Percentiles rank a stretch among this genome's conserved stretches.
phyloP scores from a whole-genome alignment of 2,888 invertebrate genomes.

The Ectemnius cavifrons region DNA sequence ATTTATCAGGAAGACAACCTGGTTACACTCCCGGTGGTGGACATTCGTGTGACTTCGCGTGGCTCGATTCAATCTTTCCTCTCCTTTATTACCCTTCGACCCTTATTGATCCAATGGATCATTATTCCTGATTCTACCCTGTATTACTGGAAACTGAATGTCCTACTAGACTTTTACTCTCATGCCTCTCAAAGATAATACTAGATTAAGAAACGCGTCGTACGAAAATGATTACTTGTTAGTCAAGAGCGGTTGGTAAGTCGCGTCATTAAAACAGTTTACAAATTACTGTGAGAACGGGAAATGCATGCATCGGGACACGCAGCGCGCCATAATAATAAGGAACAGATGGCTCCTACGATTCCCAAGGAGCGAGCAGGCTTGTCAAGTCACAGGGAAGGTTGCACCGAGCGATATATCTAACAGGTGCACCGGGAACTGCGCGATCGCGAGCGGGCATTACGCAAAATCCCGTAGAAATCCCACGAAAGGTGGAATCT shows the following conservation, averaged over 20 bases:
- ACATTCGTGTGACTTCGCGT: slow-evolving; percentile 62
- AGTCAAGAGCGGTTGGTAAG: too few relatives aligned
- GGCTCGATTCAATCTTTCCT: slow-evolving; percentile 20
- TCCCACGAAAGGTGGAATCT: slow-evolving; percentile 65
- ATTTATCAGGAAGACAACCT: slow-evolving; percentile 48
- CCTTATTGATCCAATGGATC: slow-evolving; percentile 36
- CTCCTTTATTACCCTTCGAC: too few relatives aligned
- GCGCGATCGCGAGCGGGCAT: slow-evolving; percentile 23
- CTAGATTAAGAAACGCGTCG: too few relatives aligned
- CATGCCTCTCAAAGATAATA: too few relatives aligned
- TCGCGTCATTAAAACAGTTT: too few relatives aligned
- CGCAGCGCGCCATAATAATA: too few relatives aligned
- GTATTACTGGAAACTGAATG: too few relatives aligned
- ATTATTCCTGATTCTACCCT: slow-evolving; percentile 26
- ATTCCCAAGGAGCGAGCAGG: neutral
- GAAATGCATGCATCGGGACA: too few relatives aligned
- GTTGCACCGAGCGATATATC: slow-evolving; percentile 1
- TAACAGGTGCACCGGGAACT: slow-evolving; percentile 37
- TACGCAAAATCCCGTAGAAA: slow-evolving; percentile 42
- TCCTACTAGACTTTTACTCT: too few relatives aligned
- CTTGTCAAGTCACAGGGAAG: neutral
- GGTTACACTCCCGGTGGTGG: slow-evolving; percentile 36
- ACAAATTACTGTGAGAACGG: too few relatives aligned
- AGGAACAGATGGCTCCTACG: neutral
- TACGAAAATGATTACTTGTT: too few relatives aligned